Evolutionary conservation across 2,888 invertebrate genomes (phyloP), one percentile per base, ranked within the genome.

Genomic region (Meteorus colon): DNA sequence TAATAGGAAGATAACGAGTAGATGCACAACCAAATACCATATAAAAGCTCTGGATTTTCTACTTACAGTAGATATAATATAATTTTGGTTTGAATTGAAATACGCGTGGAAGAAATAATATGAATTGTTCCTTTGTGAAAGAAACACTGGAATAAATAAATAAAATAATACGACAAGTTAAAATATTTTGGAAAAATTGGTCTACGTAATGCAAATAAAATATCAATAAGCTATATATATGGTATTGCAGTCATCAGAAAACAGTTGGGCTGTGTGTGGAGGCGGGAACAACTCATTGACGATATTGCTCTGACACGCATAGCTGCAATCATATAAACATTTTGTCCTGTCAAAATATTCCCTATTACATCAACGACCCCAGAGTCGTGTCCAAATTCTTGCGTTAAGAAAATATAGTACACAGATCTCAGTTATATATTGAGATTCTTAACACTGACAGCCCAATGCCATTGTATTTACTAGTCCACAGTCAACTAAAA

Each of bases 221-320:
- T 69, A 16, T 69, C 27, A 81, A 82, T 78, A 80, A 80, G 77
- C 80, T 84, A 65, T 19, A 24, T 55, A 55, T 55, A 84, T 81
- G 84, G 84, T 84, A 82, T 81, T 83, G 85, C 79, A 82, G 83
- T 80, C 82, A 84, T 86, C 85, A 83, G 82, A 81, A 78, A 82
- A 82, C 81, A 82, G 82, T 82, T 83, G 83, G 80, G 78, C 81
- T 83, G 81, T 55, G 55, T 89, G 86, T 86, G 93, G 90, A 87
- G 92, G 93, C 90, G 96, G 96, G 92, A 97, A 97, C 91, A 96
- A 94, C 92, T 96, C 96, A 94, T 96, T 96, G 92, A 96, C 96
- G 92, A 95, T 95, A 93, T 95, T 93, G 92, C 96, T 95, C 92
- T 96, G 96, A 92, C 96, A 95, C 92, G 95, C 92, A 93, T 96